These are phyloP conservation scores for Diploscapter pachys DNA, from an alignment of 1,140 invertebrate genomes.

Conservation along the genomic window DNA sequence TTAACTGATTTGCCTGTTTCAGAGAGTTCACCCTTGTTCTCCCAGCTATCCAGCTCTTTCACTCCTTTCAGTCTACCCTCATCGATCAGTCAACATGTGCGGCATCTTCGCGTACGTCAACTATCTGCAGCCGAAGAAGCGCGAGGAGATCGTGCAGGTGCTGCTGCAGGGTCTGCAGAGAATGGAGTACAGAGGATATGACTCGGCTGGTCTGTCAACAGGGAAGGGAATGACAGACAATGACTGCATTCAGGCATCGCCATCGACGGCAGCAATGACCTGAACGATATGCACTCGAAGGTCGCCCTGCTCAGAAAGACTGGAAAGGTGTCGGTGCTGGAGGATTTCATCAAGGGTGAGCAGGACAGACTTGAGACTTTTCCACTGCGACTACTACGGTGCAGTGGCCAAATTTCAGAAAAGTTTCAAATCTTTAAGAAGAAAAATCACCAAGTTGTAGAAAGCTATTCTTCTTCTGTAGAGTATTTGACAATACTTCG, in stretches of 20 bases:
- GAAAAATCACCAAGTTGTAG: too few species aligned
- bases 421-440: too few species aligned
- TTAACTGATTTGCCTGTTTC: too few species aligned
- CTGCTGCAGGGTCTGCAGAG: slow-evolving; percentile 91
- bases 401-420: too few species aligned
- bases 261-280: slow-evolving; percentile 69
- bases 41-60: too few species aligned
- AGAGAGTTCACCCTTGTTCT: too few species aligned
- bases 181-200: slow-evolving; percentile 97
- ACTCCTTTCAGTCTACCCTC: not conserved
- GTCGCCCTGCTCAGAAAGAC: slow-evolving; percentile 83
- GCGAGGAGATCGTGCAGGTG: slow-evolving; percentile 85
- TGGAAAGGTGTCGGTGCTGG: slow-evolving; percentile 88
- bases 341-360: slow-evolving; percentile 79
- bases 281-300: slow-evolving; percentile 65
- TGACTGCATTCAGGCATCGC: slow-evolving; percentile 73
- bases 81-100: slow-evolving; percentile 45
- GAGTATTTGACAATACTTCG: too few species aligned
- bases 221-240: slow-evolving; percentile 16
- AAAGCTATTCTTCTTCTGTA: too few species aligned
- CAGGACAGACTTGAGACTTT: slow-evolving; percentile 57
- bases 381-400: too few species aligned
- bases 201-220: slow-evolving; percentile 77
- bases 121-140: slow-evolving; percentile 88
- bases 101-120: slow-evolving; percentile 99